phyloP scores from a whole-genome alignment of 1,140 invertebrate genomes.

The Amphibalanus amphitrite region DNA sequence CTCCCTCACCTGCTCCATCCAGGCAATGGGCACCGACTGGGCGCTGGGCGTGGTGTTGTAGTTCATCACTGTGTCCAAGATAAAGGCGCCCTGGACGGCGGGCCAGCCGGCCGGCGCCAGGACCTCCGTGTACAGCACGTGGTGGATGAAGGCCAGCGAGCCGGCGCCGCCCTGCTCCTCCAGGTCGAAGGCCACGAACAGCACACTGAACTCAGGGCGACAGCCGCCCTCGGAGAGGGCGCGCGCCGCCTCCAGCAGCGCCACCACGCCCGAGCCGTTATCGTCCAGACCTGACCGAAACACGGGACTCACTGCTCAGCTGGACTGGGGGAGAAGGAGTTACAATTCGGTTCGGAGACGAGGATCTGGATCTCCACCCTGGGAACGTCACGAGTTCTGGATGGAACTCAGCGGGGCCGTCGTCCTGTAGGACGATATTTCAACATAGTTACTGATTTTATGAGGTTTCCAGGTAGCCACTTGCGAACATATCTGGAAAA shows the following conservation, averaged over 20 bases:
- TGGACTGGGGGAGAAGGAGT: too few species aligned
- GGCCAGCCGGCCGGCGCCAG: slow-evolving; percentile 15
- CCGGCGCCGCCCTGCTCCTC: slow-evolving; percentile 28
- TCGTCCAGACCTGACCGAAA: slow-evolving; percentile 25
- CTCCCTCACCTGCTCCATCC: background rate
- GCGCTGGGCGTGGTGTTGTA: slow-evolving; percentile 24
- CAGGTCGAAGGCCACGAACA: slow-evolving; percentile 31
- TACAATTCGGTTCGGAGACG: too few species aligned
- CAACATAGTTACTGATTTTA: too few species aligned
- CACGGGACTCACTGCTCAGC: too few species aligned
- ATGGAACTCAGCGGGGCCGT: too few species aligned
- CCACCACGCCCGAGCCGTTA: slow-evolving; percentile 29
- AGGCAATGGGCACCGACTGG: slow-evolving; percentile 20
- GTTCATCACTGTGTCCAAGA: slow-evolving; percentile 29
- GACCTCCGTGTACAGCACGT: slow-evolving; percentile 22
- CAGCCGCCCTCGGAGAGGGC: slow-evolving; percentile 23
- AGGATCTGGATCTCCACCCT: too few species aligned
- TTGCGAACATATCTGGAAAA: too few species aligned
- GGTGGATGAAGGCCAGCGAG: slow-evolving; percentile 27
- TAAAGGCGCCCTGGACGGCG: slow-evolving; percentile 26
- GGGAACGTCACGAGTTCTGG: too few species aligned
- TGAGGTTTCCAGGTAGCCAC: too few species aligned
- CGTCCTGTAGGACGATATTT: too few species aligned
- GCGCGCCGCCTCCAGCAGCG: slow-evolving; percentile 27
- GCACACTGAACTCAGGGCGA: slow-evolving; percentile 21